Evolutionary conservation across 2,888 invertebrate species (phyloP), one percentile per base, ranked within the genome.

Genomic region (Hymenopus coronatus): DNA sequence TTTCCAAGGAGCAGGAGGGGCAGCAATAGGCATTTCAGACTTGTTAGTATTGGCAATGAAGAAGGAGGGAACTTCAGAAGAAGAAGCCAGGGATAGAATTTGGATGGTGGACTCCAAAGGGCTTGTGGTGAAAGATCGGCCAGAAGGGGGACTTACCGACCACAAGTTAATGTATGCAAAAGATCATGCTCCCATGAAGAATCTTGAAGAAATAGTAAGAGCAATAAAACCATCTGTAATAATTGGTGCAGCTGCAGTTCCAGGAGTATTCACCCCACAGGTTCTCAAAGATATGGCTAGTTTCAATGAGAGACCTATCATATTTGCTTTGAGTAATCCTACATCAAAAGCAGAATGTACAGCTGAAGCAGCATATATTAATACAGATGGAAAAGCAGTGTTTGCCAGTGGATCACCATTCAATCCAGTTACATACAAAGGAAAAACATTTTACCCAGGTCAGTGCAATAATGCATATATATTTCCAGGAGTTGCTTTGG

Each of bases 401-500:
- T 99, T 99, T 94, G 98, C 99, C 33, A 98, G 98, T 90, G 99
- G 99, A 30, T 99, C 98, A 40, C 99, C 99, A 25, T 99, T 99
- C 94, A 95, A 96, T 87, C 97, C 98, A 0, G 97, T 98, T 89
- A 96, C 95, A 88, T 94, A 96, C 89, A 96, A 97, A 91, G 98
- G 98, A 0, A 96, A 97, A 93, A 96, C 96, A 14, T 96, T 95
- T 93, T 94, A 96, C 92, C 98, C 99, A 0, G 99, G 99, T 0
- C 99, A 99, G 94, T 99, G 99, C 90, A 99, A 99, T 94, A 99
- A 99, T 94, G 96, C 99, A 0, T 99, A 99, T 94, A 98, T 99
- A 93, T 99, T 98, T 95, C 99, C 99, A 28, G 99, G 99, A 6
- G 95, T 98, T 91, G 98, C 98, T 33, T 95, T 99, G 85, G 99